Evolutionary conservation across 2,888 invertebrate species (phyloP), one percentile per base, ranked within the genome.

Genomic region (Protula sp.): DNA sequence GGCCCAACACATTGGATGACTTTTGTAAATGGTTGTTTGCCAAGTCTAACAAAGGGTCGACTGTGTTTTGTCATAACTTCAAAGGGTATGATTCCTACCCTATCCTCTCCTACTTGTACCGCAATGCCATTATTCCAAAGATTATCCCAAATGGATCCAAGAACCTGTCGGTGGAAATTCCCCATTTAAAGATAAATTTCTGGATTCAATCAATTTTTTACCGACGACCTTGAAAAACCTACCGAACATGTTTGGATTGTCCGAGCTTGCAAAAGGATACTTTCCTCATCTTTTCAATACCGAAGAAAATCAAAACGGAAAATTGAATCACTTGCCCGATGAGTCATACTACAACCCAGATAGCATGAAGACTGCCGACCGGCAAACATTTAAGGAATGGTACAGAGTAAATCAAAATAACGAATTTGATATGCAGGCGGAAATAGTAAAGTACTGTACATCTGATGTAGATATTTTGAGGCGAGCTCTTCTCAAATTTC

Each of bases 401-500:
- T 38, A 38, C 38, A 9, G 19, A 14, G 38, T 14, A 19, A 38
- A 38, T 38, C 9, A 38, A 38, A 19, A 38, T 19, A 14, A 14
- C 19, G 38, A 14, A 51, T 51, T 45, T 28, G 26, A 28, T 26
- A 22, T 51, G 4, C 19, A 30, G 4, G 30, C 19, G 22, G 57
- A 57, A 22, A 30, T 57, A 2, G 14, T 47, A 27, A 29, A 29
- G 22, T 57, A 57, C 27, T 57, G 57, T 30, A 19, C n/a, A 24
- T 30, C 29, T 19, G 57, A 57, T 57, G 57, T 57, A 2, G 30
- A 48, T 2, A 51, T 57, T 26, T 24, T 57, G 26, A 28, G 51
- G n/a, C 26, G 28, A 29, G 30, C 22, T 27, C 30, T 30, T 19
- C 24, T 19, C 1, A 5, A 9, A 3, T 57, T 57, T 26, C 30